Conservation (phyloP, 1,140 invertebrate species). For the Chionoecetes opilio region DNA sequence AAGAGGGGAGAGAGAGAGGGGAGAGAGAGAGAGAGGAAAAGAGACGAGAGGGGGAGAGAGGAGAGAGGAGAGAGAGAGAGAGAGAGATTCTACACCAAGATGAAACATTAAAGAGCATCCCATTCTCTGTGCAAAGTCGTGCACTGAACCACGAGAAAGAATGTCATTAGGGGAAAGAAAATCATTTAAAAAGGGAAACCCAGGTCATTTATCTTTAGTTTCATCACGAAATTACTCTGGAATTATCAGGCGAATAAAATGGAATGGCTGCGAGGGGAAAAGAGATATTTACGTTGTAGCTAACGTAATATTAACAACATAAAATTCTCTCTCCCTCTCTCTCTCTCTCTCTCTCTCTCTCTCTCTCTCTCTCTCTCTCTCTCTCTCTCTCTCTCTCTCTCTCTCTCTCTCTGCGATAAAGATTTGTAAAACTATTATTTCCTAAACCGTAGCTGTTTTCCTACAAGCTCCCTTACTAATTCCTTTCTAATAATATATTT, state of each 20-base stretch:
- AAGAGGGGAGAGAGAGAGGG: background rate
- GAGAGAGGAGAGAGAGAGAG: background rate
- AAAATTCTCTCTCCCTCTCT: too few relatives aligned
- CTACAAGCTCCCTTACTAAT: too few relatives aligned
- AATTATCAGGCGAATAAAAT: background rate
- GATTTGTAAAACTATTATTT: too few relatives aligned
- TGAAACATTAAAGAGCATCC: background rate
- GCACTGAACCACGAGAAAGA: background rate
- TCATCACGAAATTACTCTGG: background rate
- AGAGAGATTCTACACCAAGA: background rate
- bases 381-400: too few relatives aligned
- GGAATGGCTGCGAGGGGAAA: background rate
- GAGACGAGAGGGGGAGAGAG: constrained; percentile 24
- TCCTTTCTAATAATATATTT: too few relatives aligned
- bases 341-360: too few relatives aligned
- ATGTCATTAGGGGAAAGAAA: background rate
- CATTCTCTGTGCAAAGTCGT: too few relatives aligned
- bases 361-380: too few relatives aligned
- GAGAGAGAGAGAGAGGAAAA: too few relatives aligned
- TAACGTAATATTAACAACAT: too few relatives aligned
- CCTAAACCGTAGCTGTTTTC: too few relatives aligned
- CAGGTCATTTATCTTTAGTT: background rate
- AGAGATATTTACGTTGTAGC: background rate
- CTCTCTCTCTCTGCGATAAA: too few relatives aligned
- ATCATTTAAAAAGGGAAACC: background rate